Conservation (phyloP, 2,113 vertebrate genomes). For the Scomber japonicus region DNA sequence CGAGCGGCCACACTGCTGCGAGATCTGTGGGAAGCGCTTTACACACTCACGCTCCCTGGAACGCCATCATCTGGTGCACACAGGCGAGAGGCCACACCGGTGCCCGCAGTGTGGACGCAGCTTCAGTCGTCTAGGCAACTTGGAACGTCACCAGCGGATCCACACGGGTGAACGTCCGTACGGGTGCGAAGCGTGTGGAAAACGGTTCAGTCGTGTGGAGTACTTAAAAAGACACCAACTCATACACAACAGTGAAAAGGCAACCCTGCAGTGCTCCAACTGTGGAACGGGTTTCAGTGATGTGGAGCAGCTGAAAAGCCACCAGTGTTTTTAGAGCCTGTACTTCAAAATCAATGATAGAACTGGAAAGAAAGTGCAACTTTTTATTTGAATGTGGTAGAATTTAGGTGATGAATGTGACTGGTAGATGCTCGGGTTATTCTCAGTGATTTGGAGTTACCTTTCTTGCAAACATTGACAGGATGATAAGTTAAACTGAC, state of each 20-base stretch:
- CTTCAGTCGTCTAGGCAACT: constrained; percentile 87
- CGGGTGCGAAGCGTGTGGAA: constrained; percentile 88
- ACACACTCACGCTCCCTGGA: constrained; percentile 93
- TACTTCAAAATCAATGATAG: not conserved
- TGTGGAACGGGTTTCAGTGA: constrained; percentile 86
- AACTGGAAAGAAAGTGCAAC: constrained; percentile 20
- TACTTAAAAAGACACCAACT: constrained; percentile 89
- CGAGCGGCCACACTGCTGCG: constrained; percentile 91
- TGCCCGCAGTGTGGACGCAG: constrained; percentile 86
- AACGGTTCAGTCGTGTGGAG: constrained; percentile 88
- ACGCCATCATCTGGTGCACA: constrained; percentile 95
- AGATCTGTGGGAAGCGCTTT: constrained; percentile 93
- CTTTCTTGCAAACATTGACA: not conserved
- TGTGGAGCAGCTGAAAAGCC: constrained; percentile 84
- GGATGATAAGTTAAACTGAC: not conserved
- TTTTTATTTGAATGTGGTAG: constrained; percentile 39
- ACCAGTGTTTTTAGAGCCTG: constrained; percentile 81
- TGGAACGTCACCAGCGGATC: constrained; percentile 89
- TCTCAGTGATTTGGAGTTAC: constrained; percentile 19
- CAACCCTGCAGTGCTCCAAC: constrained; percentile 83
- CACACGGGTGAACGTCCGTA: constrained; percentile 88
- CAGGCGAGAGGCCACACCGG: constrained; percentile 86
- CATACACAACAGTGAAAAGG: constrained; percentile 81
- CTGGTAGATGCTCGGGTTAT: constrained; percentile 23
- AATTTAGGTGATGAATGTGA: constrained; percentile 43